Percentiles rank a stretch among this genome's conserved stretches.
Evolutionary conservation across 2,888 invertebrate genomes (phyloP).

Genomic region (Lepidonotus clava): DNA sequence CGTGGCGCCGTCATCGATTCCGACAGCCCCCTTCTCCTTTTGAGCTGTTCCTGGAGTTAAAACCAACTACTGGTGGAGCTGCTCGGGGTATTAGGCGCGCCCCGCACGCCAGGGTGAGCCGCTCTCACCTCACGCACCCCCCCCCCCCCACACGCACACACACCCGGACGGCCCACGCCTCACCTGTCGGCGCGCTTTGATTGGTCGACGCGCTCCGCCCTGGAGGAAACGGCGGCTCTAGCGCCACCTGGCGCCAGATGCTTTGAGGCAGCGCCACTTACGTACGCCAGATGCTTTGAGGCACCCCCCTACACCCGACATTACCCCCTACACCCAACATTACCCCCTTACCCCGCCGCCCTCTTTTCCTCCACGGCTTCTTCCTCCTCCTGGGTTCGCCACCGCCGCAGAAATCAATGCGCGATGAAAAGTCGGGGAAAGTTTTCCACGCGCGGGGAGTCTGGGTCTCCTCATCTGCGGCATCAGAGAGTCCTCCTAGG

Average conservation of each 20-base stretch:
- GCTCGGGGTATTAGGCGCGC: constrained; percentile 1
- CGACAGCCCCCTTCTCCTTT: constrained; percentile 29
- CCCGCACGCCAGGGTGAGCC: neutral
- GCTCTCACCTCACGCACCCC: neutral
- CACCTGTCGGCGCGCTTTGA: neutral
- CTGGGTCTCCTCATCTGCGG: too few relatives aligned
- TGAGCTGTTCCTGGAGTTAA: neutral
- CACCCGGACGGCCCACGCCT: neutral
- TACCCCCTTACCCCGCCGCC: too few relatives aligned
- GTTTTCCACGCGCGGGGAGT: too few relatives aligned
- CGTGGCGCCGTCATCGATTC: constrained; percentile 33
- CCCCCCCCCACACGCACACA: neutral
- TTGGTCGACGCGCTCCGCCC: too few relatives aligned
- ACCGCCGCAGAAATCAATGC: neutral
- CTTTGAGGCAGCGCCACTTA: neutral
- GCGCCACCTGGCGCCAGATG: neutral
- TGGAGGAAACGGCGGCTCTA: too few relatives aligned
- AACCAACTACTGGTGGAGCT: constrained; percentile 20
- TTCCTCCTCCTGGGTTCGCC: too few relatives aligned
- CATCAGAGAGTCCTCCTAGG: too few relatives aligned
- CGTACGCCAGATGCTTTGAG: constrained; percentile 6
- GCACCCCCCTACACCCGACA: too few relatives aligned
- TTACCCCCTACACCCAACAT: too few relatives aligned
- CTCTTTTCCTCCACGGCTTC: too few relatives aligned
- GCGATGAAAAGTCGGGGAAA: constrained; percentile 1